Evolutionary conservation across 1,140 invertebrate genomes (phyloP).

Genomic region (Spodoptera litura): DNA sequence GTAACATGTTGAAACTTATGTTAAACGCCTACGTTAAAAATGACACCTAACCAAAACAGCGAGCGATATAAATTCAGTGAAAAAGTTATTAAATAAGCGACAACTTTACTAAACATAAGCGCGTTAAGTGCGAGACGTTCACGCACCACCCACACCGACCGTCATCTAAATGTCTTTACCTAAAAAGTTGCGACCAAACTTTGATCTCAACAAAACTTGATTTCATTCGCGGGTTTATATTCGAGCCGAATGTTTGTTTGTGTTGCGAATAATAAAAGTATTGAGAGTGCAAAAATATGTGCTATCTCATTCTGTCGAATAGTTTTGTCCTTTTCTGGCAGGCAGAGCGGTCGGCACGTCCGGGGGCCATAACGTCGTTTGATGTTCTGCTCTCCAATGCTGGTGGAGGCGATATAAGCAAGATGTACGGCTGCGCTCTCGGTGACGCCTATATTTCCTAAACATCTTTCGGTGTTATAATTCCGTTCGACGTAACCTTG

Average conservation of each 20-base stretch:
- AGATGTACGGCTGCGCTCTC: conserved; percentile 91
- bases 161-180: conserved; percentile 21
- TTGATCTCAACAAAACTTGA: conserved; percentile 51
- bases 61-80: conserved; percentile 15
- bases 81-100: conserved; percentile 3
- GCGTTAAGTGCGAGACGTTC: conserved; percentile 32
- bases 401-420: conserved; percentile 90
- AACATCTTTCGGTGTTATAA: conserved; percentile 84
- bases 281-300: conserved; percentile 73
- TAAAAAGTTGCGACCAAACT: conserved; percentile 54
- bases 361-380: conserved; percentile 88
- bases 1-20: too few species aligned
- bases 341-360: conserved; percentile 86
- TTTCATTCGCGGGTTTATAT: conserved; percentile 58
- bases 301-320: conserved; percentile 64
- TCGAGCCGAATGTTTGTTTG: conserved; percentile 76
- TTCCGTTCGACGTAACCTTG: conserved; percentile 76
- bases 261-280: conserved; percentile 80
- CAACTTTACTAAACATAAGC: conserved; percentile 39
- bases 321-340: conserved; percentile 83
- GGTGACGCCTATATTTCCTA: conserved; percentile 85
- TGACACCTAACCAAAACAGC: neutral
- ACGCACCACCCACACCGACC: conserved; percentile 13
- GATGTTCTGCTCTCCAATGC: conserved; percentile 94
- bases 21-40: neutral